A percentile compares a stretch with the other conserved stretches of the same genome.
phyloP scores from a whole-genome alignment of 1,140 invertebrate species.

The Drosophila takahashii region DNA sequence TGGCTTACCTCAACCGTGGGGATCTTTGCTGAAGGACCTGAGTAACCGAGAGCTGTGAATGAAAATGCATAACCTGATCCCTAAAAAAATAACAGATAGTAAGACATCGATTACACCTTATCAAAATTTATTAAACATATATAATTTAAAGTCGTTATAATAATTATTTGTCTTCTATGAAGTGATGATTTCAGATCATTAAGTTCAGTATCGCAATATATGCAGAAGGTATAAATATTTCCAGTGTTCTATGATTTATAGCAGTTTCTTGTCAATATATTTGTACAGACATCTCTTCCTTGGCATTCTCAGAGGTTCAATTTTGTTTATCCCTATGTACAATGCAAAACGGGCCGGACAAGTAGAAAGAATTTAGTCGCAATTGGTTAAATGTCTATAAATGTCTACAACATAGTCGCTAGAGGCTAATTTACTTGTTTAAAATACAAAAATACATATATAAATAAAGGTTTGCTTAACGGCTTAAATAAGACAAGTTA shows the following conservation, averaged over 20 bases:
- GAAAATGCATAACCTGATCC: background rate
- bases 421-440: constrained; percentile 49
- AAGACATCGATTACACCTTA: constrained; percentile 26
- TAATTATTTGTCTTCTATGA: constrained; percentile 54
- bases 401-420: constrained; percentile 55
- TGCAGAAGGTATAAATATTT: constrained; percentile 46
- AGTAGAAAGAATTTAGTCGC: constrained; percentile 21
- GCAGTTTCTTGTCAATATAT: constrained; percentile 45
- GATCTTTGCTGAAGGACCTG: background rate
- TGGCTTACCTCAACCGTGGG: background rate
- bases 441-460: constrained; percentile 72
- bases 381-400: constrained; percentile 46
- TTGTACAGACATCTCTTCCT: constrained; percentile 50
- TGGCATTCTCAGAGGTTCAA: constrained; percentile 41
- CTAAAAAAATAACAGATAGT: background rate
- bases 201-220: constrained; percentile 49
- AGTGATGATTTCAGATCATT: constrained; percentile 50
- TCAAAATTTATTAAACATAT: constrained; percentile 48
- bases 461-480: constrained; percentile 66
- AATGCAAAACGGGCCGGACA: constrained; percentile 24
- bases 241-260: constrained; percentile 15
- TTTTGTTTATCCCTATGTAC: constrained; percentile 31
- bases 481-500: constrained; percentile 43
- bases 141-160: constrained; percentile 50
- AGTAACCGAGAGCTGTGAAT: constrained; percentile 30